Evolutionary conservation across 2,888 invertebrate genomes (phyloP).

Genomic region (Xiphydria camelus): DNA sequence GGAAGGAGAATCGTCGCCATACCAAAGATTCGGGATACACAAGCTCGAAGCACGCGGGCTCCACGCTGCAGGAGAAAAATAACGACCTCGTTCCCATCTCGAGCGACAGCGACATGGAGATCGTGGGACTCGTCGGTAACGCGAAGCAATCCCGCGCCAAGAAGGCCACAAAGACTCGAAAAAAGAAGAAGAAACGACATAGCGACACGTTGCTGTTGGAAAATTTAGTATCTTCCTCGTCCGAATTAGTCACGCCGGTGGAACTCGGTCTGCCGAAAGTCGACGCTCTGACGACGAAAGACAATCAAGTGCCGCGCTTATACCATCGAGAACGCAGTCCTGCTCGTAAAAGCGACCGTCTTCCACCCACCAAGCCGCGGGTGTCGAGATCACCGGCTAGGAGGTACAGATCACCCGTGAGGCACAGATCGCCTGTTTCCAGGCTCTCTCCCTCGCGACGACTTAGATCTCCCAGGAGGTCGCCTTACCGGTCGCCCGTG

Average conservation of each 20-base stretch:
- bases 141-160: slow-evolving; percentile 25
- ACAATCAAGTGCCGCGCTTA: slow-evolving; percentile 17
- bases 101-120: slow-evolving; percentile 53
- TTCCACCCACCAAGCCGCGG: slow-evolving; percentile 15
- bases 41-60: slow-evolving; percentile 29
- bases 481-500: slow-evolving; percentile 10
- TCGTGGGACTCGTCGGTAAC: slow-evolving; percentile 41
- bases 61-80: slow-evolving; percentile 46
- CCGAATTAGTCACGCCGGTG: slow-evolving; percentile 11
- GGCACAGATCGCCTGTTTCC: slow-evolving; percentile 28
- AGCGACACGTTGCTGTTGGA: slow-evolving; percentile 14
- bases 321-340: slow-evolving; percentile 29
- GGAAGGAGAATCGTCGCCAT: slow-evolving; percentile 51
- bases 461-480: slow-evolving; percentile 12
- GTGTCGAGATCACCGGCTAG: slow-evolving; percentile 26
- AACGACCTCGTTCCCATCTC: slow-evolving; percentile 52
- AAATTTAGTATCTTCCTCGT: slow-evolving; percentile 25
- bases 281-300: slow-evolving; percentile 16
- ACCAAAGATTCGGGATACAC: slow-evolving; percentile 37
- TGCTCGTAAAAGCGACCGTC: slow-evolving; percentile 19
- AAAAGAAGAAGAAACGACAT: slow-evolving; percentile 41
- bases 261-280: slow-evolving; percentile 14
- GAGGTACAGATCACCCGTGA: slow-evolving; percentile 24
- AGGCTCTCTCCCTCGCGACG: background rate
- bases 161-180: slow-evolving; percentile 28